Evolutionary conservation across 2,888 invertebrate species (phyloP).

Genomic region (Sinotaia quadrata): DNA sequence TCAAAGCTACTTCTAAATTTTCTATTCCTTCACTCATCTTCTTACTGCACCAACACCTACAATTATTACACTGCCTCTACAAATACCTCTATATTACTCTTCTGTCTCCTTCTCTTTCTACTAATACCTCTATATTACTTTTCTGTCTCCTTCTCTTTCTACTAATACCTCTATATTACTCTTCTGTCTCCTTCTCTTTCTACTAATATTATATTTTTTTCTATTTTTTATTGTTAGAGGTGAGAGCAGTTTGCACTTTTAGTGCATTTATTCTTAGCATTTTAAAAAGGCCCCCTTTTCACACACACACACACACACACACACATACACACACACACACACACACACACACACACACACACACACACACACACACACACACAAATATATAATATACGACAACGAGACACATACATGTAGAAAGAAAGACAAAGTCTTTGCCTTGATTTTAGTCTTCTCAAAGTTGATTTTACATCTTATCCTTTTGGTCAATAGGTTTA

Average conservation of each 20-base stretch:
- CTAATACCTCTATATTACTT: neutral
- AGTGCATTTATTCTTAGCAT: no score
- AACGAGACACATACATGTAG: no score
- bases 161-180: neutral
- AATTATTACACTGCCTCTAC: neutral
- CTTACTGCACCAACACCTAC: neutral
- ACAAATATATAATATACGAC: no score
- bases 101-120: neutral
- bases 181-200: neutral
- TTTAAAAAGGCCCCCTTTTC: no score
- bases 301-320: slow-evolving; percentile 7
- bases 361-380: neutral
- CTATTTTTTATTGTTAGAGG: neutral
- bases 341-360: neutral
- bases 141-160: slow-evolving; percentile 2
- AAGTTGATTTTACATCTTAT: no score
- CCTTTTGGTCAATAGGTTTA: no score
- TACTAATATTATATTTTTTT: neutral
- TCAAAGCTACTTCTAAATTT: no score
- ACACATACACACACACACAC: neutral
- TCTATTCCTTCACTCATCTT: no score
- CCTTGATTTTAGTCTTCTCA: no score
- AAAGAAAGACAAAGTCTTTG: no score
- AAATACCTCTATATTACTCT: neutral
- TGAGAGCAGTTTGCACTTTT: no score